These are phyloP conservation scores for Penaeus monodon DNA, from an alignment of 2,888 invertebrate species.

Conservation along the genomic window DNA sequence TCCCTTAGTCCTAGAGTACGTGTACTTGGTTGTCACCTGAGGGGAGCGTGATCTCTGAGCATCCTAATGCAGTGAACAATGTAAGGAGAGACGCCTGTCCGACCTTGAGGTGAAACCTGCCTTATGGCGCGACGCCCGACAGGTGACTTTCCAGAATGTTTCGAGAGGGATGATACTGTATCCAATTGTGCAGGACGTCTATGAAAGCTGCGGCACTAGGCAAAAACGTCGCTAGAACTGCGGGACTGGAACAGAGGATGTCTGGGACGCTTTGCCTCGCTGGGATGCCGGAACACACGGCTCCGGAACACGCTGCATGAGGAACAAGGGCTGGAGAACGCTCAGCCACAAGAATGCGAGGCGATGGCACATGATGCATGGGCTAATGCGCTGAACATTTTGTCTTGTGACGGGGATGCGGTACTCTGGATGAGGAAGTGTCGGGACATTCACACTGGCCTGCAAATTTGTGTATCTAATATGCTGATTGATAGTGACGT, in stretches of 20 bases:
- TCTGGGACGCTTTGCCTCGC: background rate
- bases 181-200: conserved; percentile 40
- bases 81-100: background rate
- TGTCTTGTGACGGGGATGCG: too few species aligned
- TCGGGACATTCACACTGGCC: too few species aligned
- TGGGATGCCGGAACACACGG: background rate
- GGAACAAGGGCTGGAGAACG: background rate
- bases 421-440: too few species aligned
- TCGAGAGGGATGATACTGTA: conserved; percentile 37
- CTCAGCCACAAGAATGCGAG: too few species aligned
- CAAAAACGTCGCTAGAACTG: conserved; percentile 22
- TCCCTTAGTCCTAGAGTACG: too few species aligned
- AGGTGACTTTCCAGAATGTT: conserved; percentile 32
- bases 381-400: too few species aligned
- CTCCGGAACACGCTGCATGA: conserved; percentile 10
- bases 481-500: too few species aligned
- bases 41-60: background rate
- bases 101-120: conserved; percentile 26
- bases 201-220: conserved; percentile 38
- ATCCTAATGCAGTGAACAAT: too few species aligned
- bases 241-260: conserved; percentile 22
- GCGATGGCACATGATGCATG: too few species aligned
- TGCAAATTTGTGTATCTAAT: too few species aligned
- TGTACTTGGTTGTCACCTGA: too few species aligned
- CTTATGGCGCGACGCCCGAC: conserved; percentile 4